phyloP scores from a whole-genome alignment of 2,888 invertebrate genomes.

The Cosmorhoe ocellata region DNA sequence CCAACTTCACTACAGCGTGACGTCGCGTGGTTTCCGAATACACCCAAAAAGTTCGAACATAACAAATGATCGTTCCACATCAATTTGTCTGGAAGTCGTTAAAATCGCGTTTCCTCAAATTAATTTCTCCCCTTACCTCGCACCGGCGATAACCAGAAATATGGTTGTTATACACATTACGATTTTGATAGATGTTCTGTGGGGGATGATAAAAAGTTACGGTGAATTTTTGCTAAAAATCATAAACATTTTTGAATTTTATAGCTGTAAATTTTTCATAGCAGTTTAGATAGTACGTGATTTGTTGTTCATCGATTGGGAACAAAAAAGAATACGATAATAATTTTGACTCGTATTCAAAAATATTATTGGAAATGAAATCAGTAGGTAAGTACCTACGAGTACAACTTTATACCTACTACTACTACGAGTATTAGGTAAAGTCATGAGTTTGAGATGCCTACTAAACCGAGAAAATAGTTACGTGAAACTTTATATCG shows the following conservation, averaged over 20 bases:
- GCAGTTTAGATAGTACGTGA: constrained; percentile 1
- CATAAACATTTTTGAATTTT: neutral
- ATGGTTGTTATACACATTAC: constrained; percentile 59
- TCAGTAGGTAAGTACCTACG: too few relatives aligned
- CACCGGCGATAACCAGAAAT: constrained; percentile 54
- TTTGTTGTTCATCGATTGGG: neutral
- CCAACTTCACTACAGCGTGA: constrained; percentile 14
- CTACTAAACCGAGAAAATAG: too few relatives aligned
- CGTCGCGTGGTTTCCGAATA: constrained; percentile 45
- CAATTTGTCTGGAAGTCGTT: constrained; percentile 73
- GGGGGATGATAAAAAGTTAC: constrained; percentile 42
- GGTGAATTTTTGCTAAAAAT: constrained; percentile 11
- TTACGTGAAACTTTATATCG: too few relatives aligned
- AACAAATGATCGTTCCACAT: constrained; percentile 73
- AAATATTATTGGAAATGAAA: too few relatives aligned
- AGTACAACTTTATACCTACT: too few relatives aligned
- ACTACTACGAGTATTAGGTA: too few relatives aligned
- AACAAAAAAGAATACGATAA: too few relatives aligned
- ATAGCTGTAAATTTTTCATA: neutral
- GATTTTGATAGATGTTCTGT: constrained; percentile 56
- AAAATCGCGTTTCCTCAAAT: constrained; percentile 73
- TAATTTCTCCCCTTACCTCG: constrained; percentile 64
- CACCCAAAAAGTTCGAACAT: constrained; percentile 50
- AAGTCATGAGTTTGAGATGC: too few relatives aligned
- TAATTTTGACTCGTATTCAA: too few relatives aligned